A percentile compares a stretch with the other conserved stretches of the same genome.
These are phyloP conservation scores for Chaenogobius annularis DNA, from an alignment of 2,113 vertebrate species.

Conservation along the genomic window DNA sequence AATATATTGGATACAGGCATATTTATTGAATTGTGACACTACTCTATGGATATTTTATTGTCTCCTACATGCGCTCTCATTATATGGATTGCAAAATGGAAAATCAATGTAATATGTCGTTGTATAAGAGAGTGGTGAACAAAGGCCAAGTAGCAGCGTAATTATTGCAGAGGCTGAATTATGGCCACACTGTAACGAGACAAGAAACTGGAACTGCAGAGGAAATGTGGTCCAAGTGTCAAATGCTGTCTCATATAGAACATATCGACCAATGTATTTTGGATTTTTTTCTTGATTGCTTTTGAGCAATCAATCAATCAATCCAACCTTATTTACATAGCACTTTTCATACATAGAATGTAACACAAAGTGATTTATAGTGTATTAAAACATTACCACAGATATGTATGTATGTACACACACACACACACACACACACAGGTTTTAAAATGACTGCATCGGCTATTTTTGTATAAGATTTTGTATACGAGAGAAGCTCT, in stretches of 20 bases:
- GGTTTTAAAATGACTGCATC: too few species aligned
- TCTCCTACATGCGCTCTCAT: constrained; percentile 18
- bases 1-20: not conserved
- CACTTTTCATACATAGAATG: too few species aligned
- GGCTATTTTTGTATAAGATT: too few species aligned
- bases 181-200: not conserved
- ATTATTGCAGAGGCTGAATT: not conserved
- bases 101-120: constrained; percentile 10
- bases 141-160: not conserved
- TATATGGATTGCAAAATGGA: not conserved
- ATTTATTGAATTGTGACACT: constrained; percentile 1
- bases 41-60: not conserved
- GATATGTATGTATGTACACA: too few species aligned
- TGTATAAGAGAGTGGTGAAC: constrained; percentile 4
- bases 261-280: not conserved
- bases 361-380: too few species aligned
- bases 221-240: not conserved
- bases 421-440: too few species aligned
- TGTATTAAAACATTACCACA: too few species aligned
- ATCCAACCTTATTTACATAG: too few species aligned
- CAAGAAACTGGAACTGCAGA: not conserved
- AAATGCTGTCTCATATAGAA: not conserved
- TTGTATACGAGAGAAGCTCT: too few species aligned
- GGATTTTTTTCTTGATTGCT: too few species aligned
- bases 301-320: too few species aligned